Base-by-base conservation (phyloP, 2,797 vertebrate genomes). In the Prunella strophiata region DNA sequence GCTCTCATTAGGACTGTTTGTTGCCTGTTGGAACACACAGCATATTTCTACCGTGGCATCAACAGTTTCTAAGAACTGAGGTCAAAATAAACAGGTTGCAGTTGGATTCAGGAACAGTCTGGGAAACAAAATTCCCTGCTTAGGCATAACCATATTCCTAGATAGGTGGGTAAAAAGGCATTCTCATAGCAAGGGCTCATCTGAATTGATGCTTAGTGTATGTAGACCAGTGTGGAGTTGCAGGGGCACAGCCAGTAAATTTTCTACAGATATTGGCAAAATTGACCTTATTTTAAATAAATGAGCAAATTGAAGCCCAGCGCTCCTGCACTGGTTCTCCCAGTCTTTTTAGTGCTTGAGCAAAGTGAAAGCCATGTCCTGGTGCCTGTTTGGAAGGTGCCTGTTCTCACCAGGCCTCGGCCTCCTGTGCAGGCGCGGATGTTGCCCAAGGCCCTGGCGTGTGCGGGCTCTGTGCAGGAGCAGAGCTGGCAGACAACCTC, bases 11-110 rank as follows among this genome's bases (percentile, higher is more conserved):
- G 91, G 84, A 71, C 94, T 91, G 96, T 97, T 93, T 95, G 94
- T 96, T 92, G 96, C 96, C 94, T 97, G 93, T 97, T 96, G 96
- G 96, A 96, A 97, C 97, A 95, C 93, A 95, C 95, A 93, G 94
- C 97, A 91, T 96, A 94, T 96, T 98, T 97, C 96, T 84, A 68
- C 92, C 72, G 38, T 95, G 96, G 96, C 93, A 97, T 86, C 96
- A 97, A 94, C 97, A 96, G 94, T 97, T 97, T 96, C 88, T 91
- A 88, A 91, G 96, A 96, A 95, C 96, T 79, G 95, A 93, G 97
- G 97, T 98, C 97, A 97, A 94, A 97, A 96, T 96, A 97, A 98
- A 97, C 97, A 97, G 91, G 94, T 93, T 87, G 93, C 89, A 79
- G 91, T 91, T 92, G 94, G 54, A 91, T 83, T n/a, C 47, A 38